A percentile compares a stretch with the other conserved stretches of the same genome.
phyloP scores from a whole-genome alignment of 1,140 invertebrate genomes.

The Dinothrombium tinctorium region DNA sequence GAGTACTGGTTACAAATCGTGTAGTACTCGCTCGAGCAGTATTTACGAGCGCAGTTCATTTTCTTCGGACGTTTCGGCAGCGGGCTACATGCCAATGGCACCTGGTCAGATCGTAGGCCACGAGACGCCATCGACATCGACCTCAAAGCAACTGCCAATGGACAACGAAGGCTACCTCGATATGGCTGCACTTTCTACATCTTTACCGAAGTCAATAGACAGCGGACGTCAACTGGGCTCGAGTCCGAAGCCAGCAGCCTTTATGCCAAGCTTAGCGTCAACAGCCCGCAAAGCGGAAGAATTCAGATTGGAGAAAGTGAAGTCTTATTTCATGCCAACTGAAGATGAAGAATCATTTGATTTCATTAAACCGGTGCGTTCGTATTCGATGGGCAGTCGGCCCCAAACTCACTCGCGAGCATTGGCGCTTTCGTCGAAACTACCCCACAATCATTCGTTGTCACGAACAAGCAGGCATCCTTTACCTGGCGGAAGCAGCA shows the following conservation, averaged over 20 bases:
- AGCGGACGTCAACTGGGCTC: neutral
- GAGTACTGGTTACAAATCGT: constrained; percentile 1
- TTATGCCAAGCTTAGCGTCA: too few relatives aligned
- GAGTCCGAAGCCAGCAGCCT: too few relatives aligned
- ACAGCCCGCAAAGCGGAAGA: constrained; percentile 1
- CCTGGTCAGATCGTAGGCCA: too few relatives aligned
- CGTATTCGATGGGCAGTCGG: constrained; percentile 15
- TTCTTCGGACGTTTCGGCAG: neutral
- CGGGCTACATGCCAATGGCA: neutral
- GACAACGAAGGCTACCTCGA: constrained; percentile 13
- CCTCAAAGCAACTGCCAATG: neutral
- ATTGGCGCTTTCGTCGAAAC: too few relatives aligned
- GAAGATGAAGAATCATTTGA: constrained; percentile 14
- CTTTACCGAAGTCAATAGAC: constrained; percentile 10
- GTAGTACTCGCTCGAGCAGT: neutral
- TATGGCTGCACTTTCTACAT: constrained; percentile 13
- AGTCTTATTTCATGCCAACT: constrained; percentile 11
- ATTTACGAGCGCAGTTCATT: neutral
- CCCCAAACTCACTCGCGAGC: too few relatives aligned
- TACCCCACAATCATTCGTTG: too few relatives aligned
- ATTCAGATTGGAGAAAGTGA: constrained; percentile 9
- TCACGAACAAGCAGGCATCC: too few relatives aligned
- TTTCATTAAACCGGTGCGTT: constrained; percentile 13
- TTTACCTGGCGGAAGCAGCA: too few relatives aligned
- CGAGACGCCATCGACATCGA: too few relatives aligned